Percentiles rank a stretch among this genome's conserved stretches.
phyloP scores from a whole-genome alignment of 2,888 invertebrate genomes.

The Noctuana brunneofusca region DNA sequence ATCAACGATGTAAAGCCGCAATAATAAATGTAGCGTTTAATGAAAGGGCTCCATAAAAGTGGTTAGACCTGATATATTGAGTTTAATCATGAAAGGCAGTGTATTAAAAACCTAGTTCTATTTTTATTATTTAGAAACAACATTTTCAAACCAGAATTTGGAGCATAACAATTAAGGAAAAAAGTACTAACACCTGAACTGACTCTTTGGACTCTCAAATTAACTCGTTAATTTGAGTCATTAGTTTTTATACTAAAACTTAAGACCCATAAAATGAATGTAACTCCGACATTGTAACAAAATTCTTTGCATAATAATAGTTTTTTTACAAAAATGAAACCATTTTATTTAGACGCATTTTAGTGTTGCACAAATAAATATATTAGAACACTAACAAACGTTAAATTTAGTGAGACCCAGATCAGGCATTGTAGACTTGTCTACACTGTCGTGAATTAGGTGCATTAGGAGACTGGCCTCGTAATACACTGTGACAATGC shows the following conservation, averaged over 20 bases:
- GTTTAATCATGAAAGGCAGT: constrained; percentile 23
- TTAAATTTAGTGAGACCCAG: constrained; percentile 30
- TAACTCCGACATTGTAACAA: neutral
- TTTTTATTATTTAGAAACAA: neutral
- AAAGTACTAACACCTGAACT: neutral
- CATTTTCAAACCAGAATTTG: neutral
- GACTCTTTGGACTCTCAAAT: neutral
- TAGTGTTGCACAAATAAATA: neutral
- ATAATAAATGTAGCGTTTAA: constrained; percentile 58
- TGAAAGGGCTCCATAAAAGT: constrained; percentile 26
- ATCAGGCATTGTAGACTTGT: constrained; percentile 57
- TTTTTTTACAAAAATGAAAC: neutral
- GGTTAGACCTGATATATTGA: constrained; percentile 24
- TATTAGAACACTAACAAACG: neutral
- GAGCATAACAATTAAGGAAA: neutral
- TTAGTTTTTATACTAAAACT: neutral
- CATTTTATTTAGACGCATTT: constrained; percentile 5
- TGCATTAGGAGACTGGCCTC: constrained; percentile 71
- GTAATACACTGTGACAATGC: constrained; percentile 77
- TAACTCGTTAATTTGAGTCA: neutral
- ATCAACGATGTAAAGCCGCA: constrained; percentile 62
- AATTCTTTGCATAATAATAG: neutral
- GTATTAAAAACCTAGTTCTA: constrained; percentile 8
- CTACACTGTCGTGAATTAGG: constrained; percentile 78
- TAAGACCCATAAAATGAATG: neutral